Percentiles rank a stretch among this genome's conserved stretches.
These are phyloP conservation scores for Rhynchomys soricoides DNA, from an alignment of 2,113 vertebrate genomes.

Conservation along the genomic window DNA sequence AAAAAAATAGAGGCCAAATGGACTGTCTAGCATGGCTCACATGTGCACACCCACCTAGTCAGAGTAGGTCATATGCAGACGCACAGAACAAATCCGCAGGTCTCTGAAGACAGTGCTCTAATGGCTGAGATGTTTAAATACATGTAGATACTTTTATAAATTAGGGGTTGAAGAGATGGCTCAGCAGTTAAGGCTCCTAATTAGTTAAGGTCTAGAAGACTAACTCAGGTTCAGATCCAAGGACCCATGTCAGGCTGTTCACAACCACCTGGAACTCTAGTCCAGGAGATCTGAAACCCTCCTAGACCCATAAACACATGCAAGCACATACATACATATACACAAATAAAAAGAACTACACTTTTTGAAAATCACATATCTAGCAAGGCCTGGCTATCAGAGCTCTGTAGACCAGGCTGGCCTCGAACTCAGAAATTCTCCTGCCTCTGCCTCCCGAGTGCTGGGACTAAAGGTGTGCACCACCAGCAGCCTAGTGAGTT, in stretches of 20 bases:
- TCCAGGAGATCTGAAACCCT: not conserved
- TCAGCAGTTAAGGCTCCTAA: not conserved
- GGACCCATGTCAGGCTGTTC: not conserved
- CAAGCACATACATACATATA: not conserved
- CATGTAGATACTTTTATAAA: not conserved
- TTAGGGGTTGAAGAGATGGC: not conserved
- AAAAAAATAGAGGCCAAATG: not conserved
- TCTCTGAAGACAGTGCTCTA: not conserved
- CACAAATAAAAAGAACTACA: not conserved
- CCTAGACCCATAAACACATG: not conserved
- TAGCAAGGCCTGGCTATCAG: not conserved
- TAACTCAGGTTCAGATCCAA: not conserved
- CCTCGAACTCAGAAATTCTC: not conserved
- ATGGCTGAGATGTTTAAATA: not conserved
- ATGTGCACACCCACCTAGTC: too few species aligned
- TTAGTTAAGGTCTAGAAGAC: not conserved
- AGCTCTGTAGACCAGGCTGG: not conserved
- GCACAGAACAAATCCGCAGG: not conserved
- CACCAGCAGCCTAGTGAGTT: not conserved
- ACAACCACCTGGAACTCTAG: not conserved
- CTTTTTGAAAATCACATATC: not conserved
- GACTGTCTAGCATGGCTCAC: not conserved
- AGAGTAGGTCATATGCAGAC: not conserved
- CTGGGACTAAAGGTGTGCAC: not conserved
- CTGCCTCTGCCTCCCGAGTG: not conserved